A percentile compares a stretch with the other conserved stretches of the same genome.
phyloP scores from a whole-genome alignment of 2,113 vertebrate genomes.

The Herpailurus yagouaroundi region DNA sequence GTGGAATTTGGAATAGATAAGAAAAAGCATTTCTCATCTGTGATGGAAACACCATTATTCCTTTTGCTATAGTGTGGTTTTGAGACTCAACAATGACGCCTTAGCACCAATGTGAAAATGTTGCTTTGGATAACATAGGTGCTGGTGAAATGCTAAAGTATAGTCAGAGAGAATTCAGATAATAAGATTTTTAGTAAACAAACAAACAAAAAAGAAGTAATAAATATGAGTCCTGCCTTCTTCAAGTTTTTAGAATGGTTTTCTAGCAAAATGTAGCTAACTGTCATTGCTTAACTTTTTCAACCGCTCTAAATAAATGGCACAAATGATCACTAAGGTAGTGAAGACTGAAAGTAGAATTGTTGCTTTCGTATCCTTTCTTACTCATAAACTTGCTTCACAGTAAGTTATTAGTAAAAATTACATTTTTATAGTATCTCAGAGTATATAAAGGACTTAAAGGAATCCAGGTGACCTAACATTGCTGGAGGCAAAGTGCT shows the following conservation, averaged over 20 bases:
- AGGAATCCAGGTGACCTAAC: neutral
- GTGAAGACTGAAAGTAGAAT: neutral
- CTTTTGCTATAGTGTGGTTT: neutral
- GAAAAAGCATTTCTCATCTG: neutral
- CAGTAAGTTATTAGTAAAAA: neutral
- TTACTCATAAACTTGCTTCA: neutral
- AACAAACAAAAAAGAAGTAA: neutral
- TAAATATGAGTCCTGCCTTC: neutral
- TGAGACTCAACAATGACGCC: neutral
- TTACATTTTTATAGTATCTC: neutral
- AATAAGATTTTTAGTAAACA: neutral
- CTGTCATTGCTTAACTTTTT: neutral
- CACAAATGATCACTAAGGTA: neutral
- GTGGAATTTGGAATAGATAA: neutral
- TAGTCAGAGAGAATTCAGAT: slow-evolving; percentile 29
- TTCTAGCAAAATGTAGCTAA: neutral
- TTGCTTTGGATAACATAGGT: neutral
- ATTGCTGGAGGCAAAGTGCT: too few relatives aligned
- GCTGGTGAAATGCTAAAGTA: neutral
- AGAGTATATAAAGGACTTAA: neutral
- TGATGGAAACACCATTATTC: slow-evolving; percentile 16
- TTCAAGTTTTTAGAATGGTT: neutral
- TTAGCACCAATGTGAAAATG: neutral
- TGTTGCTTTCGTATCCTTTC: neutral
- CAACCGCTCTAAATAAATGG: neutral